These are phyloP conservation scores for Cyprinella venusta DNA, from an alignment of 2,797 vertebrate genomes.

Conservation along the genomic window DNA sequence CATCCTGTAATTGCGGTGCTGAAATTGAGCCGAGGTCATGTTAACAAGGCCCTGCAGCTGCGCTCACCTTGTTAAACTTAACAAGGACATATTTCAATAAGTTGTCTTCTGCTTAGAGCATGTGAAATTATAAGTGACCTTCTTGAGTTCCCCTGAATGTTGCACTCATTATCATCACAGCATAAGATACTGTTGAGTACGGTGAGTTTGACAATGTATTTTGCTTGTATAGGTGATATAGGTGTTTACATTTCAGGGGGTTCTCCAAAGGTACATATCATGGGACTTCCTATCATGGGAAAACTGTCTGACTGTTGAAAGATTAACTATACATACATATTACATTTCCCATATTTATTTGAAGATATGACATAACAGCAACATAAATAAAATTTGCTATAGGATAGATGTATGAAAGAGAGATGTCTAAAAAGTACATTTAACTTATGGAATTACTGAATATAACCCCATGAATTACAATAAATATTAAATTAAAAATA, in stretches of 20 bases:
- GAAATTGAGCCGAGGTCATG: slow-evolving; percentile 48
- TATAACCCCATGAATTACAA: background rate
- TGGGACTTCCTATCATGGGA: background rate
- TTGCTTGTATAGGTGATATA: background rate
- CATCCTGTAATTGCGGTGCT: slow-evolving; percentile 47
- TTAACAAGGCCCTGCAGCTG: slow-evolving; percentile 43
- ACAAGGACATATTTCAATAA: slow-evolving; percentile 19
- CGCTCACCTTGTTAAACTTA: slow-evolving; percentile 24
- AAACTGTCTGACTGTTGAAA: no score
- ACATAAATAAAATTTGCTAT: no score
- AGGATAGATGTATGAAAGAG: no score
- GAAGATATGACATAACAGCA: no score
- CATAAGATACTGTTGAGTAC: background rate
- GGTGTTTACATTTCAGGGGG: background rate
- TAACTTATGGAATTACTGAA: background rate
- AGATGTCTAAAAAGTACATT: no score
- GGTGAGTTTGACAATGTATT: background rate
- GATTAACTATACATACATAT: no score
- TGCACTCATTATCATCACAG: background rate
- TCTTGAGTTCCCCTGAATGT: slow-evolving; percentile 14
- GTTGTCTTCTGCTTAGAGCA: background rate
- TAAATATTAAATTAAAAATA: background rate
- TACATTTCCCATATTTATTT: no score
- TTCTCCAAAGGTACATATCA: background rate
- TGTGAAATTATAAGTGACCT: slow-evolving; percentile 10